Evolutionary conservation across 2,888 invertebrate genomes (phyloP).

Genomic region (Nasonovia ribisnigri): DNA sequence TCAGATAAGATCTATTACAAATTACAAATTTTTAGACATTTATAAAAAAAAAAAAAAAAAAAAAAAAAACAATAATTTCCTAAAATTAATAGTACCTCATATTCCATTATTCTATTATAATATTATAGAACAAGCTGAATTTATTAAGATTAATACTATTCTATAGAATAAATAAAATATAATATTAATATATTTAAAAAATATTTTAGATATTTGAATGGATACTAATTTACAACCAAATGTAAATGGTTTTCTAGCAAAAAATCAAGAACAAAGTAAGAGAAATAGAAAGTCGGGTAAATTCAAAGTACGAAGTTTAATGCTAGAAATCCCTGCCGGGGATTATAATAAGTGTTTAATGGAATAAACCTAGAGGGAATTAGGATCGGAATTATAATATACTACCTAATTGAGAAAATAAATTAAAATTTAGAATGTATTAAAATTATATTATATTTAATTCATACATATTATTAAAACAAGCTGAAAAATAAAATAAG

Average conservation of each 20-base stretch:
- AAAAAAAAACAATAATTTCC: not conserved
- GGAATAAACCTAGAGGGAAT: constrained; percentile 15
- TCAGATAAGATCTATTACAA: too few relatives aligned
- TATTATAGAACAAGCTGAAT: not conserved
- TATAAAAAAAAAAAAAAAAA: not conserved
- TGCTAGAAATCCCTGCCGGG: not conserved
- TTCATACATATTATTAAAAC: not conserved
- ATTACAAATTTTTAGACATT: not conserved
- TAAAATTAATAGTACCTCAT: not conserved
- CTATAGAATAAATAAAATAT: not conserved
- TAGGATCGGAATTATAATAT: not conserved
- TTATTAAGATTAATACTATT: not conserved
- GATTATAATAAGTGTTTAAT: constrained; percentile 25
- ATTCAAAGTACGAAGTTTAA: not conserved
- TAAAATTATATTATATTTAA: not conserved
- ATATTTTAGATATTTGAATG: not conserved
- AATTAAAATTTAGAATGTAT: not conserved
- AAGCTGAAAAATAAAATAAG: not conserved
- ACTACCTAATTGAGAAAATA: not conserved
- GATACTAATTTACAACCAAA: not conserved
- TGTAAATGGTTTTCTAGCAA: not conserved
- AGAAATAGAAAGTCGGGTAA: not conserved
- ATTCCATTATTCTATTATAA: not conserved
- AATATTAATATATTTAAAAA: not conserved
- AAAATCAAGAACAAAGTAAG: not conserved